phyloP scores from a whole-genome alignment of 2,797 vertebrate species.

The Hemibagrus guttatus region DNA sequence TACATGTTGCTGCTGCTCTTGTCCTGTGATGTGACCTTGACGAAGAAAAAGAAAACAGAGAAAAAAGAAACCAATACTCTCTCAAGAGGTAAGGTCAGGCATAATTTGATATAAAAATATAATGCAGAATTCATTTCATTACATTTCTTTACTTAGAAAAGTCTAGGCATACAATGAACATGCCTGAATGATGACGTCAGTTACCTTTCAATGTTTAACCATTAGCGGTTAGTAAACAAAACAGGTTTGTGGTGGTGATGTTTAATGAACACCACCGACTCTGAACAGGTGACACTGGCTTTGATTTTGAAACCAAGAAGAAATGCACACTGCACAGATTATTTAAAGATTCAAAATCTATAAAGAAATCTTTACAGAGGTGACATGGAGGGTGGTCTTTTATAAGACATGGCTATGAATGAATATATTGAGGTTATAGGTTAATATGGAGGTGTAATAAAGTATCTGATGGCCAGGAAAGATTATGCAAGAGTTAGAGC shows the following conservation, averaged over 20 bases:
- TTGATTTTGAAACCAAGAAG: not conserved
- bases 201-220: not conserved
- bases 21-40: conserved; percentile 51
- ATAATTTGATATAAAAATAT: too few relatives aligned
- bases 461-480: not conserved
- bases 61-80: conserved; percentile 50
- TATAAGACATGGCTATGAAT: not conserved
- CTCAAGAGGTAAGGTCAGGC: conserved; percentile 62
- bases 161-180: too few relatives aligned
- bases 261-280: not conserved
- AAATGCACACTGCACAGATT: not conserved
- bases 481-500: not conserved
- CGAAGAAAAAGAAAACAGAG: conserved; percentile 54
- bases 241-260: not conserved
- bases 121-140: too few relatives aligned
- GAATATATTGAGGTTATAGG: not conserved
- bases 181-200: not conserved
- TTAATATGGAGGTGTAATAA: not conserved
- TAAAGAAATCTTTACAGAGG: not conserved
- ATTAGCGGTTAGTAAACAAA: not conserved
- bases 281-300: not conserved
- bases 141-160: not conserved
- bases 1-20: conserved; percentile 56
- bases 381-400: not conserved
- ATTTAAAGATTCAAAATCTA: not conserved